These are phyloP conservation scores for Orussus abietinus DNA, from an alignment of 1,140 invertebrate genomes.

Conservation along the genomic window DNA sequence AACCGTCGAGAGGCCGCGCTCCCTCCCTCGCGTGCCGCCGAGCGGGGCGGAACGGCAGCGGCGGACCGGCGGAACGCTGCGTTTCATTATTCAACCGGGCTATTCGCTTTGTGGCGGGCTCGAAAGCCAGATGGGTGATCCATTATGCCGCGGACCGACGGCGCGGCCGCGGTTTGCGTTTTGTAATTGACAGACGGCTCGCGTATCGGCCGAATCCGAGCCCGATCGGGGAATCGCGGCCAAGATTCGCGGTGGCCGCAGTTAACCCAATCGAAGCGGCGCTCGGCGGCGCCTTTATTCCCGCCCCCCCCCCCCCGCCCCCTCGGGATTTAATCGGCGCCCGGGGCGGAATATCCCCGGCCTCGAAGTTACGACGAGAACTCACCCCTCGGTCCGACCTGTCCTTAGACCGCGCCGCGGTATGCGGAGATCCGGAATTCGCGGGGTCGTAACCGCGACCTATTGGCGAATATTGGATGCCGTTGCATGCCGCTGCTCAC, in stretches of 20 bases:
- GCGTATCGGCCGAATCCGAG: too few species aligned
- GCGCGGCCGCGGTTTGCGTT: not conserved
- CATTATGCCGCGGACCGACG: not conserved
- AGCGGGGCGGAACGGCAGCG: too few species aligned
- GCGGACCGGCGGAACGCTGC: too few species aligned
- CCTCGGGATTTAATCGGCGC: slow-evolving; percentile 25
- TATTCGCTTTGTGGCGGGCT: slow-evolving; percentile 9
- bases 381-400: too few species aligned
- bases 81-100: slow-evolving; percentile 11
- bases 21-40: too few species aligned
- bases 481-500: slow-evolving; percentile 46
- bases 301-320: too few species aligned
- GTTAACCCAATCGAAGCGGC: slow-evolving; percentile 19
- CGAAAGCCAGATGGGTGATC: slow-evolving; percentile 3
- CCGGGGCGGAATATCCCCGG: too few species aligned
- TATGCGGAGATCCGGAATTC: slow-evolving; percentile 42
- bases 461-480: slow-evolving; percentile 50
- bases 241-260: slow-evolving; percentile 17
- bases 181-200: not conserved
- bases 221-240: too few species aligned
- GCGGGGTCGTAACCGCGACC: slow-evolving; percentile 48
- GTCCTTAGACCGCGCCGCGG: slow-evolving; percentile 27
- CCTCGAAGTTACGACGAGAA: too few species aligned
- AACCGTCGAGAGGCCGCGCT: too few species aligned
- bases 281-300: too few species aligned